These are phyloP conservation scores for Olivierus martensii DNA, from an alignment of 1,140 invertebrate species.

Conservation along the genomic window DNA sequence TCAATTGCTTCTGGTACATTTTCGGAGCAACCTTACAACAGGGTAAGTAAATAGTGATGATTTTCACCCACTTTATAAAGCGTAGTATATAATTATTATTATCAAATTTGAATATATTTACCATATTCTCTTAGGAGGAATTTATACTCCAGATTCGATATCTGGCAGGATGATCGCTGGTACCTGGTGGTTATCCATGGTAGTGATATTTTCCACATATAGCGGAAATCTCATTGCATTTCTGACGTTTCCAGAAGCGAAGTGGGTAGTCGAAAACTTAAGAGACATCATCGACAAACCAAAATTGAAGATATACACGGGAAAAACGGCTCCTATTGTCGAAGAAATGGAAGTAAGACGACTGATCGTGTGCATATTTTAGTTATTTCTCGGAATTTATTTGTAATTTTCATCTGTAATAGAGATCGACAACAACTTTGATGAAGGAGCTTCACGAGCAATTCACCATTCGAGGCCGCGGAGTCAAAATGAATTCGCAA, in stretches of 20 bases:
- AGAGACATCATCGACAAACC: slow-evolving; percentile 20
- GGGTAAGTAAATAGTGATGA: slow-evolving; percentile 44
- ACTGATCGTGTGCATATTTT: no score
- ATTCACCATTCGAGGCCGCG: no score
- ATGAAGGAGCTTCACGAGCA: no score
- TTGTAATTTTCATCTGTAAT: no score
- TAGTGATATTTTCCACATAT: slow-evolving; percentile 79
- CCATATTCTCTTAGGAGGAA: slow-evolving; percentile 47
- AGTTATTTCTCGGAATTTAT: no score
- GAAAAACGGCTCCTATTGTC: no score
- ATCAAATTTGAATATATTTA: not conserved
- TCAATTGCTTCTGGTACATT: slow-evolving; percentile 65
- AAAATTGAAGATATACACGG: no score
- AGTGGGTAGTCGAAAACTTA: slow-evolving; percentile 53
- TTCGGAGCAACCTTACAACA: slow-evolving; percentile 78
- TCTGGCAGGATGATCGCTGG: slow-evolving; percentile 69
- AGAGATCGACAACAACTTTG: no score
- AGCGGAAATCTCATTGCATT: slow-evolving; percentile 84
- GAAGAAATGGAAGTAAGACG: no score
- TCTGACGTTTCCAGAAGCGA: slow-evolving; percentile 73
- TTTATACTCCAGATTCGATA: slow-evolving; percentile 61
- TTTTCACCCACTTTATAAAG: no score
- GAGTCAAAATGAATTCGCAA: no score
- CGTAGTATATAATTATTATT: no score
- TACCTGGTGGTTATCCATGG: slow-evolving; percentile 80